Percentiles rank a stretch among this genome's conserved stretches.
These are phyloP conservation scores for Abramis brama DNA, from an alignment of 2,113 vertebrate genomes.

Conservation along the genomic window DNA sequence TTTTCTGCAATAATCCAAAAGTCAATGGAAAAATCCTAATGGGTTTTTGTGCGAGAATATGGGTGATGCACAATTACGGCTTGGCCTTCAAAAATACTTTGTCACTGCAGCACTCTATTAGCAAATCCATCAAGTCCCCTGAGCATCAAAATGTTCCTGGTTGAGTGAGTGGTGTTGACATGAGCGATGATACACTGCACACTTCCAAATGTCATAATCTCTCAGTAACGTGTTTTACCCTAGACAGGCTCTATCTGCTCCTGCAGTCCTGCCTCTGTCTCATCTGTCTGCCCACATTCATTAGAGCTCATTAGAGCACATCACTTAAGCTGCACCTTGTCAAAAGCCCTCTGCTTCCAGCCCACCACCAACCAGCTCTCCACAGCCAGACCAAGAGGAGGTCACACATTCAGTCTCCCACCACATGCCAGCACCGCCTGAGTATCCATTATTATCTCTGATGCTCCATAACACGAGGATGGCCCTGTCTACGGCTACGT, in stretches of 20 bases:
- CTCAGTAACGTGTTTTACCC: background rate
- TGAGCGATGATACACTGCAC: background rate
- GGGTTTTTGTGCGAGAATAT: background rate
- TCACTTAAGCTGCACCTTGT: conserved; percentile 30
- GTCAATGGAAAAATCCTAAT: background rate
- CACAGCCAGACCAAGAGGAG: background rate
- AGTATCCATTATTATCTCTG: conserved; percentile 19
- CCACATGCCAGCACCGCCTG: background rate
- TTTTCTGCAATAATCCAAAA: background rate
- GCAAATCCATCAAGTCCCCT: conserved; percentile 7
- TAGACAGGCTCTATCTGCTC: background rate
- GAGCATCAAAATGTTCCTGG: background rate
- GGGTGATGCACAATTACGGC: background rate
- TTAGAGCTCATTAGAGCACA: conserved; percentile 37
- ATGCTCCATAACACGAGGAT: background rate
- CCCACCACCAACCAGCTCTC: conserved; percentile 1
- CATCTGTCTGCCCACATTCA: conserved; percentile 27
- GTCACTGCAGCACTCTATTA: background rate
- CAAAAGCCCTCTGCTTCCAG: conserved; percentile 22
- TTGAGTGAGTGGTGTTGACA: background rate
- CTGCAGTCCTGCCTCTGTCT: background rate
- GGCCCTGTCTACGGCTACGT: background rate
- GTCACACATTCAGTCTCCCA: conserved; percentile 20
- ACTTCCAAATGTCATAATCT: conserved; percentile 28
- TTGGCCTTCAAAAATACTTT: background rate